Evolutionary conservation across 2,888 invertebrate species (phyloP).

Genomic region (Pycnomerus fuliginosus): DNA sequence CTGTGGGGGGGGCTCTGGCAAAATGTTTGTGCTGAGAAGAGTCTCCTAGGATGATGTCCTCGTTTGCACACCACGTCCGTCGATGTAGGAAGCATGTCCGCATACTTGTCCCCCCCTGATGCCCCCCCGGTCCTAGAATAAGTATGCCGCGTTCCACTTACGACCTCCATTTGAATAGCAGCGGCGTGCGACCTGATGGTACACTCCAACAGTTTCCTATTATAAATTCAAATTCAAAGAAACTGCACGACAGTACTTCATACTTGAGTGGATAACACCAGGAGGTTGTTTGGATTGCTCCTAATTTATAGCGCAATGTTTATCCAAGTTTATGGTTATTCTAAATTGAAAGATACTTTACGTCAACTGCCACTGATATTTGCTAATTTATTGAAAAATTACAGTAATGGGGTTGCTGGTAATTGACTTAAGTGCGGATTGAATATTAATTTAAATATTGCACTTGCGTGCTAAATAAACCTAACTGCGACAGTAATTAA

Average conservation of each 20-base stretch:
- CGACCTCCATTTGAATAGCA: slow-evolving; percentile 38
- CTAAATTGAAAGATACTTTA: too few species aligned
- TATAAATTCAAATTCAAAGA: slow-evolving; percentile 17
- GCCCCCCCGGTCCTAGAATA: slow-evolving; percentile 30
- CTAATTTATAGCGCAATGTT: too few species aligned
- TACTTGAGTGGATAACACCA: slow-evolving; percentile 10
- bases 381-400: too few species aligned
- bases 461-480: too few species aligned
- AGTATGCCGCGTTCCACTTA: slow-evolving; percentile 50
- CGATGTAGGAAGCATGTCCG: slow-evolving; percentile 52
- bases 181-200: slow-evolving; percentile 35
- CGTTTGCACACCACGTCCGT: slow-evolving; percentile 47
- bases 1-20: slow-evolving; percentile 12
- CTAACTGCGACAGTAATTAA: too few species aligned
- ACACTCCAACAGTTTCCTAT: slow-evolving; percentile 16
- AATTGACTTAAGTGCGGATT: too few species aligned
- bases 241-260: slow-evolving; percentile 11
- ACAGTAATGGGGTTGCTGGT: too few species aligned
- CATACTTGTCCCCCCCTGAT: slow-evolving; percentile 40
- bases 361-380: too few species aligned
- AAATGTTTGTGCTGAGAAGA: slow-evolving; percentile 13
- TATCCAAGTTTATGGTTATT: too few species aligned
- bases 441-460: too few species aligned
- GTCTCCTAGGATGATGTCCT: slow-evolving; percentile 39
- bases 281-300: too few species aligned